Base-by-base conservation (phyloP, 2,113 vertebrate genomes). In the Speoplatyrhinus poulsoni region DNA sequence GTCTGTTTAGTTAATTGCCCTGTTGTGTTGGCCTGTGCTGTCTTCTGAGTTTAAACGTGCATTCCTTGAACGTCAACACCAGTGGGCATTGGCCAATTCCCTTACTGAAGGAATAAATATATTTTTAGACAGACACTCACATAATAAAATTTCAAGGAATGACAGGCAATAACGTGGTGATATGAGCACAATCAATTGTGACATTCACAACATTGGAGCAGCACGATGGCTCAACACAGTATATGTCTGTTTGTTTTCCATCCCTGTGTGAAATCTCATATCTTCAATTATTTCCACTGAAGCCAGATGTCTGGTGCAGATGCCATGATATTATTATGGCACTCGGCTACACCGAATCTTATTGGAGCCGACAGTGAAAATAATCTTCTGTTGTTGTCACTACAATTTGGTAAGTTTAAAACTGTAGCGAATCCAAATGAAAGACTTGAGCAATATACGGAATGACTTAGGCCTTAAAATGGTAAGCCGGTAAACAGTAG, bases 121-220 rank as follows among this genome's bases (percentile, higher is more conserved):
- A 19, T 78, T 80, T 84, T 56, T 67, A 60, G 32, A 54, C 50
- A 15, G 65, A n/a, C 10, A 56, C 73, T 66, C 46, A 3, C 9
- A 10, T 54, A 67, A 62, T 17, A 26, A 41, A 41, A 69, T 36
- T 15, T 9, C 10, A 1, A 6, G 53, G 4, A 59, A 11, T 52
- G 62, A 56, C 60, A 48, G 17, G 46, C 65, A 67, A 46, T 58
- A 69, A 59, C 53, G 36, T 69, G 64, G 50, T 26, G 0, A 64
- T 60, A 41, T 75, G 58, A 77, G 12, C 36, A 50, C 17, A 57
- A 75, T 70, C 3, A 58, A 48, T 19, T 64, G 66, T 72, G 70
- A 58, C 65, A 54, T 46, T 66, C 48, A 46, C 26, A 33, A 57
- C 60, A 19, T 48, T 46, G 50, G 46, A n/a, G 56, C 64, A 59